A percentile compares a stretch with the other conserved stretches of the same genome.
Evolutionary conservation across 2,888 invertebrate species (phyloP).

Genomic region (Oxystoma pomonae): DNA sequence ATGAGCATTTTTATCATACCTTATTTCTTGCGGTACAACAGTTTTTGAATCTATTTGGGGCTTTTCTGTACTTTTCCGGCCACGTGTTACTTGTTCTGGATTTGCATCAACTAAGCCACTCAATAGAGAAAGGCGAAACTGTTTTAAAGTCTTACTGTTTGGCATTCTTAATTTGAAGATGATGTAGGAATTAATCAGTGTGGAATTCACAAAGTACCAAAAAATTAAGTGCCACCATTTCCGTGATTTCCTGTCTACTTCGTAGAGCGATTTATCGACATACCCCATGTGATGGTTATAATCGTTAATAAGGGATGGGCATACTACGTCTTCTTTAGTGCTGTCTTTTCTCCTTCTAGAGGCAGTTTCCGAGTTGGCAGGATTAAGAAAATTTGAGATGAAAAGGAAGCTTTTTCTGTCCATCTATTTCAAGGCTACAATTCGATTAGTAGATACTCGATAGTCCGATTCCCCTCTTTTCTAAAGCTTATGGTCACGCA

Average conservation of each 20-base stretch:
- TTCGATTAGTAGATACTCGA: slow-evolving; percentile 17
- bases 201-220: slow-evolving; percentile 31
- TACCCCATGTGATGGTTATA: slow-evolving; percentile 36
- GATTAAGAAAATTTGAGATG: slow-evolving; percentile 7
- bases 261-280: slow-evolving; percentile 36
- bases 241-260: slow-evolving; percentile 33
- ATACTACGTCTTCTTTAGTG: slow-evolving; percentile 21
- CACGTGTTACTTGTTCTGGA: neutral
- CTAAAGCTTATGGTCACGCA: slow-evolving; percentile 18
- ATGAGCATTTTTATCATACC: neutral
- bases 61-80: neutral
- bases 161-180: slow-evolving; percentile 11
- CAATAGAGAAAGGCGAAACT: slow-evolving; percentile 4
- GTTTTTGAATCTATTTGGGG: neutral
- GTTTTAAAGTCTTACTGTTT: slow-evolving; percentile 1
- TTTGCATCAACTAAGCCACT: neutral
- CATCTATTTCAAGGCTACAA: slow-evolving; percentile 13
- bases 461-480: slow-evolving; percentile 24
- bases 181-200: slow-evolving; percentile 28
- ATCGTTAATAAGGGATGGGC: slow-evolving; percentile 30
- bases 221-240: slow-evolving; percentile 34
- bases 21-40: neutral
- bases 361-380: neutral
- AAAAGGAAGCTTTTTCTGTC: slow-evolving; percentile 2
- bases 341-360: slow-evolving; percentile 14